Evolutionary conservation across 1,140 invertebrate genomes (phyloP).

Genomic region (Holcopasites calliopsidis): DNA sequence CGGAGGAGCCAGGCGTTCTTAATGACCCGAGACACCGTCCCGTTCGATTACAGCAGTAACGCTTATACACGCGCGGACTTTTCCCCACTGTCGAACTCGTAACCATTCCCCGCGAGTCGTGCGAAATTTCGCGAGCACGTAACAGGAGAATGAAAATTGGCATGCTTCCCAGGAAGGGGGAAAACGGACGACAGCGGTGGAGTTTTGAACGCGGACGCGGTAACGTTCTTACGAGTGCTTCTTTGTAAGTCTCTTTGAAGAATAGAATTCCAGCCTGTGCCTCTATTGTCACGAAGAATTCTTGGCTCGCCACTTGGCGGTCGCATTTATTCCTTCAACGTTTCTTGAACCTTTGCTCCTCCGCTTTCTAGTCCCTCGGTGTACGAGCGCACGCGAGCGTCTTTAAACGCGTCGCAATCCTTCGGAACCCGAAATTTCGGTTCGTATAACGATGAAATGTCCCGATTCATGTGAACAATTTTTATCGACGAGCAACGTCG

Average conservation of each 20-base stretch:
- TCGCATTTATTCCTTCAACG: neutral
- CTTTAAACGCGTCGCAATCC: neutral
- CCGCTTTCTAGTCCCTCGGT: neutral
- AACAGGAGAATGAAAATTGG: slow-evolving; percentile 7
- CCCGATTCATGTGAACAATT: neutral
- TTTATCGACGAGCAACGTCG: too few species aligned
- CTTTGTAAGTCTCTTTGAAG: neutral
- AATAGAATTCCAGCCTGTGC: slow-evolving; percentile 7
- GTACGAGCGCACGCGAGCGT: too few species aligned
- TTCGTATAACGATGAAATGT: neutral
- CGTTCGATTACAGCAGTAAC: neutral
- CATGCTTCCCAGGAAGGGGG: neutral
- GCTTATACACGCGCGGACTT: neutral
- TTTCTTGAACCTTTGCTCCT: neutral
- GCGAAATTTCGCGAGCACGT: neutral
- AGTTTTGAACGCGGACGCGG: neutral
- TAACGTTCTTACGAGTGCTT: neutral
- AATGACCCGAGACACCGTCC: neutral
- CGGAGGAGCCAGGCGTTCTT: neutral
- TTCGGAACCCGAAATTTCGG: neutral
- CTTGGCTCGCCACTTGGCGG: neutral
- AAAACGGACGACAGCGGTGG: too few species aligned
- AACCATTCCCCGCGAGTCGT: neutral
- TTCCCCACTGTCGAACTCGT: too few species aligned
- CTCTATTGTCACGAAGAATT: slow-evolving; percentile 3